phyloP scores from a whole-genome alignment of 2,888 invertebrate species.

The Drosophila setosimentum region DNA sequence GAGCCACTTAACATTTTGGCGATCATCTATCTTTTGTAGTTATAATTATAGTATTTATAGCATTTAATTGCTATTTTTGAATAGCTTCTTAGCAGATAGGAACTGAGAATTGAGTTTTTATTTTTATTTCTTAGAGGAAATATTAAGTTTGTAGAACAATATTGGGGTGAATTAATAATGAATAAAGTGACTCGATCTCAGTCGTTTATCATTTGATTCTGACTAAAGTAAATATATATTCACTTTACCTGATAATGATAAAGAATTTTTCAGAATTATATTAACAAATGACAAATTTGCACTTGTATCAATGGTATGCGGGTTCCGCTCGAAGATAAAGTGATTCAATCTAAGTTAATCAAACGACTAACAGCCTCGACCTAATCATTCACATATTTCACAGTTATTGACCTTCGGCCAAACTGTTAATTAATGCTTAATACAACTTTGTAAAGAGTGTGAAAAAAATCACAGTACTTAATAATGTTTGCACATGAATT shows the following conservation, averaged over 20 bases:
- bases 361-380: conserved; percentile 37
- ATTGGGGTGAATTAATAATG: not conserved
- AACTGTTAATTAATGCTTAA: conserved; percentile 36
- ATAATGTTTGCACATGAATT: conserved; percentile 65
- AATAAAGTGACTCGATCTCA: not conserved
- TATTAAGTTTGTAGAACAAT: not conserved
- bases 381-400: conserved; percentile 32
- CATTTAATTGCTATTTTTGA: conserved; percentile 69
- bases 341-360: conserved; percentile 23
- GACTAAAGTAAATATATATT: not conserved
- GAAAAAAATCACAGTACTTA: conserved; percentile 52
- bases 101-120: conserved; percentile 4
- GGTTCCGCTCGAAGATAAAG: conserved; percentile 15
- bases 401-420: conserved; percentile 43
- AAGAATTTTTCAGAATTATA: not conserved
- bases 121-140: not conserved
- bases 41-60: conserved; percentile 57
- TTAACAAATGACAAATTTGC: not conserved
- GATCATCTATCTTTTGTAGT: conserved; percentile 7
- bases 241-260: too few species aligned
- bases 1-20: conserved; percentile 27
- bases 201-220: not conserved
- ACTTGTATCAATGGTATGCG: not conserved
- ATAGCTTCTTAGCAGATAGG: conserved; percentile 39
- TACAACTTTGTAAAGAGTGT: conserved; percentile 32